Evolutionary conservation across 2,797 vertebrate species (phyloP), one percentile per base, ranked within the genome.

Genomic region (Chromobotia macracanthus): DNA sequence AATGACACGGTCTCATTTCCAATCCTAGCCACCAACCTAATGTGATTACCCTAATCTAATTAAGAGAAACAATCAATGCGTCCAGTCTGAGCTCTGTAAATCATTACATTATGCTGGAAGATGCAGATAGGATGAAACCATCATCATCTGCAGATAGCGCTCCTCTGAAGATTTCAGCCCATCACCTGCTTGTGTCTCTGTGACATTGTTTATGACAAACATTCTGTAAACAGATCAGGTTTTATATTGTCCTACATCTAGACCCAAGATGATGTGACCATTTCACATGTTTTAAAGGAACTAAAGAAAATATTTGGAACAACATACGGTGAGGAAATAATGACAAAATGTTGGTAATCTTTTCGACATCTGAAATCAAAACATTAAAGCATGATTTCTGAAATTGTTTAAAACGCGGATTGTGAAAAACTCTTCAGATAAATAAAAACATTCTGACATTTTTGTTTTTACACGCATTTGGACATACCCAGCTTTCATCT

Each of bases 41-140:
- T 81, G n/a, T 79, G 91, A 94, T 94, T 92, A 93, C 87, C 78
- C 86, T 93, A 91, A 93, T 93, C 91, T 89, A 79, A 88, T 93
- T 90, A 91, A 83, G 68, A 86, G 77, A 89, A 88, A 91, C 89
- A 92, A 92, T 89, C 88, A 83, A 80, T 78, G 50, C 46, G 85
- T 53, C 35, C 77, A 23, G 77, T 83, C 79, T 69, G 80, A 85
- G 71, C 48, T 38, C n/a, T 3, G 8, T 15, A 23, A 23, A 25
- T 31, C 66, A 23, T 70, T 60, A 58, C 48, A 56, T 38, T 9
- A 63, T 23, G 1, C 31, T 53, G 19, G 7, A 38, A 64, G 28
- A 16, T n/a, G 44, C 48, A 67, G 72, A 69, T 38, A 53, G 31
- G 31, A 61, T 61, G 35, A 63, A 51, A 70, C 53, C 21, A 64